Evolutionary conservation across 2,888 invertebrate genomes (phyloP).

Genomic region (Pelosia muscerda): DNA sequence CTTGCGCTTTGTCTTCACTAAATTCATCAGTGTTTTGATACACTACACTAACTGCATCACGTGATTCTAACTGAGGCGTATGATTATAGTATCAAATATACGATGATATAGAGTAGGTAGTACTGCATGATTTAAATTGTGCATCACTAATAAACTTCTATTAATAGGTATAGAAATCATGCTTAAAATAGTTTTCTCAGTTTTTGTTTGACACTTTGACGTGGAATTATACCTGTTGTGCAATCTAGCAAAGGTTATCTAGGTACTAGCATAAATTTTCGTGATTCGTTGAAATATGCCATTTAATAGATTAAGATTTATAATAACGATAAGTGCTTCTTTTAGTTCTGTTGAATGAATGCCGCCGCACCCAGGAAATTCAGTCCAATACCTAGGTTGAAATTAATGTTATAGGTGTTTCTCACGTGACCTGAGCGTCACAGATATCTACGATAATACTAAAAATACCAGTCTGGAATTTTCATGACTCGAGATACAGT

Average conservation of each 20-base stretch:
- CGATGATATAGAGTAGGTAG: no score
- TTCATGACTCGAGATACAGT: conserved; percentile 61
- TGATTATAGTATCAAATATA: no score
- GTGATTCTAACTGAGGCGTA: no score
- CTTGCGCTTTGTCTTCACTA: no score
- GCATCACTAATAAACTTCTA: no score
- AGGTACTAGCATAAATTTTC: conserved; percentile 18
- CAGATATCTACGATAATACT: conserved; percentile 60
- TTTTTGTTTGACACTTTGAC: background rate
- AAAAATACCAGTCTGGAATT: conserved; percentile 71
- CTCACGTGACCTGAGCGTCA: conserved; percentile 63
- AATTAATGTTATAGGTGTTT: conserved; percentile 57
- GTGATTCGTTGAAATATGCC: conserved; percentile 46
- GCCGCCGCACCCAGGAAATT: conserved; percentile 54
- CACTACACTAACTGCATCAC: no score
- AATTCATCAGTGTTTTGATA: no score
- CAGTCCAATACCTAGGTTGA: conserved; percentile 51
- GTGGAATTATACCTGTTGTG: background rate
- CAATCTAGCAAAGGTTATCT: background rate
- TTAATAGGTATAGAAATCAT: no score
- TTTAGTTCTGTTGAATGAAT: conserved; percentile 53
- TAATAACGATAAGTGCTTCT: conserved; percentile 58
- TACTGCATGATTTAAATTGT: no score
- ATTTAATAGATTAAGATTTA: conserved; percentile 47
- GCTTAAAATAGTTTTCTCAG: background rate